Evolutionary conservation across 2,888 invertebrate genomes (phyloP).

Genomic region (Drosophila greeni): DNA sequence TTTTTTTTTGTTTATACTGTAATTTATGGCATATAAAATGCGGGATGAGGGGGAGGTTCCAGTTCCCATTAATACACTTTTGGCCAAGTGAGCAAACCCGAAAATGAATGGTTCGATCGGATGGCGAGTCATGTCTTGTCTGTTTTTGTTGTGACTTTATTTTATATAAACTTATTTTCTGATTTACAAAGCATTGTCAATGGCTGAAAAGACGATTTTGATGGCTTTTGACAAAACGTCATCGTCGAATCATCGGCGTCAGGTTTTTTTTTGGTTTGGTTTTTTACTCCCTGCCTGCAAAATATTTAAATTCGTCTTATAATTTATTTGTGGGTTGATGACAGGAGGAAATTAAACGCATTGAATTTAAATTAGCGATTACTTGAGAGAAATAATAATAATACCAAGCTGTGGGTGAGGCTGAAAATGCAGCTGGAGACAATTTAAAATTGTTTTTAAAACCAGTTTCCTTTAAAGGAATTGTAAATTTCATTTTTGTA

Average conservation of each 20-base stretch:
- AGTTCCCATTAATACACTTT: conserved; percentile 46
- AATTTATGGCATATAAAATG: conserved; percentile 56
- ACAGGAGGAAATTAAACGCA: conserved; percentile 34
- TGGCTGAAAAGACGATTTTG: conserved; percentile 25
- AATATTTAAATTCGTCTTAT: conserved; percentile 24
- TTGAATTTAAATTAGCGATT: conserved; percentile 29
- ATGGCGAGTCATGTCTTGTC: conserved; percentile 4
- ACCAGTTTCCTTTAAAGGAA: neutral
- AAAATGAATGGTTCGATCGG: conserved; percentile 23
- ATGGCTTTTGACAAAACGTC: conserved; percentile 36
- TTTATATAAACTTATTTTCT: conserved; percentile 32
- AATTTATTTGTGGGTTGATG: conserved; percentile 25
- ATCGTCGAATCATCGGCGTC: conserved; percentile 23
- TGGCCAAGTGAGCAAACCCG: conserved; percentile 34
- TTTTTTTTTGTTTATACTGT: conserved; percentile 46
- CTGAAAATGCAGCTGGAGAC: neutral
- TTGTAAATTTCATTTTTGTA: too few relatives aligned
- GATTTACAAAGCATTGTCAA: conserved; percentile 37
- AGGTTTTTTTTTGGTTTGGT: conserved; percentile 7
- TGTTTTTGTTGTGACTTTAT: conserved; percentile 13
- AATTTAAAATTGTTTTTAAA: neutral
- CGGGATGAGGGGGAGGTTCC: conserved; percentile 42
- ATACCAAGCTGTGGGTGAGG: neutral
- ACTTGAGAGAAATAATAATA: neutral
- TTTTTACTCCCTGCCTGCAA: conserved; percentile 1